Evolutionary conservation across 1,140 invertebrate genomes (phyloP).

Genomic region (Rhopalosiphum padi): DNA sequence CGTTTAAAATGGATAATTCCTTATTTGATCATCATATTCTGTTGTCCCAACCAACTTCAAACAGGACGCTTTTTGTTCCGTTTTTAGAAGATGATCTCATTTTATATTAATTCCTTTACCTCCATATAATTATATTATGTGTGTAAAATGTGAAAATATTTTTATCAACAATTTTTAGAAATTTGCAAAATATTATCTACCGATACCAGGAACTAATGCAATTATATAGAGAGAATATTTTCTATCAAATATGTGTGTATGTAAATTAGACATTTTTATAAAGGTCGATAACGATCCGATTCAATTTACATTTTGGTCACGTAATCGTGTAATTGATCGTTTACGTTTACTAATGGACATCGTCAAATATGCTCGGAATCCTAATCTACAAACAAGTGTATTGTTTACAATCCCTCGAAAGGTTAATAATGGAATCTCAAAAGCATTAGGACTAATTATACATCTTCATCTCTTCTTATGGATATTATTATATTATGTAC

Average conservation of each 20-base stretch:
- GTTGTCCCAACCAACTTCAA: no score
- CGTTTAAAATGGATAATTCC: no score
- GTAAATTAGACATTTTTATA: neutral
- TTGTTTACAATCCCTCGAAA: neutral
- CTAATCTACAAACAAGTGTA: neutral
- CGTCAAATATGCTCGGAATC: constrained; percentile 8
- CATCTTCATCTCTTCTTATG: neutral
- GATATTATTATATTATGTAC: neutral
- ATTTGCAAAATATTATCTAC: neutral
- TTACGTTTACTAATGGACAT: neutral
- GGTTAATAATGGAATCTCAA: neutral
- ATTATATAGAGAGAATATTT: neutral
- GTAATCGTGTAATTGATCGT: neutral
- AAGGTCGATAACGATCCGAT: neutral
- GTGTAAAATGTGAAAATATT: no score
- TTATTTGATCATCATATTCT: no score
- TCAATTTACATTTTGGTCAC: neutral
- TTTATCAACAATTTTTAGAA: no score
- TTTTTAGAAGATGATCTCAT: no score
- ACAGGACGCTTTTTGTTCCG: no score
- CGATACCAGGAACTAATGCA: neutral
- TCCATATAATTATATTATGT: no score
- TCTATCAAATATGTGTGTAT: neutral
- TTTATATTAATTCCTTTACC: no score
- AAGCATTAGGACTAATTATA: neutral